phyloP scores from a whole-genome alignment of 2,888 invertebrate species.

The Mimachlamys varia region DNA sequence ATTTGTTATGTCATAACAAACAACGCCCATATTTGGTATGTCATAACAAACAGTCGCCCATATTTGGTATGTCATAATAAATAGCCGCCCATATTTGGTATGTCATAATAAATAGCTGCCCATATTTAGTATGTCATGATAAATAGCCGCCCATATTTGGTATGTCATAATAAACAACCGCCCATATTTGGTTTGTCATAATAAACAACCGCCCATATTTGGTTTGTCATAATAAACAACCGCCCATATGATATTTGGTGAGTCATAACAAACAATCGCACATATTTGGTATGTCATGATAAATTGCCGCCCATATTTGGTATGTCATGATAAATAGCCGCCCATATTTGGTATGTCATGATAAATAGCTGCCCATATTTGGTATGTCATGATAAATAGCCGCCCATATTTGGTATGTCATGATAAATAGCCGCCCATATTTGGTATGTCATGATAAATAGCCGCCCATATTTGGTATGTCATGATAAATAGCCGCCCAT shows the following conservation, averaged over 20 bases:
- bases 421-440: too few relatives aligned
- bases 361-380: too few relatives aligned
- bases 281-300: slow-evolving; percentile 84
- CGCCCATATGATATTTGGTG: slow-evolving; percentile 85
- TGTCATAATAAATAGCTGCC: slow-evolving; percentile 88
- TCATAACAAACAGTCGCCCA: slow-evolving; percentile 87
- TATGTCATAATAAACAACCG: slow-evolving; percentile 88
- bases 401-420: slow-evolving; percentile 84
- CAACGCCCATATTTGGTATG: too few relatives aligned
- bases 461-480: slow-evolving; percentile 85
- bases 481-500: too few relatives aligned
- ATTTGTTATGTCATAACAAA: slow-evolving; percentile 82
- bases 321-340: slow-evolving; percentile 88
- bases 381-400: slow-evolving; percentile 88
- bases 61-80: slow-evolving; percentile 82
- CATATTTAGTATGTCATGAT: slow-evolving; percentile 84
- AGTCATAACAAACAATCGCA: slow-evolving; percentile 86
- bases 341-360: slow-evolving; percentile 84
- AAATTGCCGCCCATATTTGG: too few relatives aligned
- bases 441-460: slow-evolving; percentile 89
- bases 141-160: too few relatives aligned
- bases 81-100: too few relatives aligned
- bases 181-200: slow-evolving; percentile 84
- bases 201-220: too few relatives aligned
- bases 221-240: slow-evolving; percentile 89